Percentiles rank a stretch among this genome's conserved stretches.
These are phyloP conservation scores for Diacarnus erythraeanus DNA, from an alignment of 37 sponge, comb jelly and placozoan species.

Conservation along the genomic window DNA sequence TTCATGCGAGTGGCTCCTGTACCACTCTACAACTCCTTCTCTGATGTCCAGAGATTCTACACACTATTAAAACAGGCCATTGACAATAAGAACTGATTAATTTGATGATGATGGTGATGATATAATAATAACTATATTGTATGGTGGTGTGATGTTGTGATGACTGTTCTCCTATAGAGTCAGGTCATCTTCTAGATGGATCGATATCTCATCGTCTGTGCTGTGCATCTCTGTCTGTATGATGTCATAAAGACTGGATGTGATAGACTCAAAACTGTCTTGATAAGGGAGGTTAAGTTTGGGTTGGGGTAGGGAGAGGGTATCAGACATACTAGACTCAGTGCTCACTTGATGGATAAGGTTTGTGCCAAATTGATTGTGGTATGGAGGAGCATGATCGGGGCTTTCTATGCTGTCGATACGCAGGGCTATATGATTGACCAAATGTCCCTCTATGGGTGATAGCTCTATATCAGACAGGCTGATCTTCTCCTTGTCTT, in stretches of 20 bases:
- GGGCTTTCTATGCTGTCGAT: background rate
- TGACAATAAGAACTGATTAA: background rate
- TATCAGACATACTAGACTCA: too few relatives aligned
- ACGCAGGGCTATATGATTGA: background rate
- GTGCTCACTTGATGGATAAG: too few relatives aligned
- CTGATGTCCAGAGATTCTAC: slow-evolving; percentile 70
- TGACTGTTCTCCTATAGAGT: too few relatives aligned
- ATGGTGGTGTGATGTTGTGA: too few relatives aligned
- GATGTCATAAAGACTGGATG: background rate
- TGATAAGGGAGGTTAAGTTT: background rate
- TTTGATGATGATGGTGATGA: too few relatives aligned
- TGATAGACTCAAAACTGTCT: background rate
- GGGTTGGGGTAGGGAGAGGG: too few relatives aligned
- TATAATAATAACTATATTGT: background rate
- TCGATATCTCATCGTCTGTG: background rate
- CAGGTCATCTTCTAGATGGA: background rate
- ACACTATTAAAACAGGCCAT: slow-evolving; percentile 6
- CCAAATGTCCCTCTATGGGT: background rate
- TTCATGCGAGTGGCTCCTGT: slow-evolving; percentile 79
- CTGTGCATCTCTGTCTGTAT: background rate
- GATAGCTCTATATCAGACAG: too few relatives aligned
- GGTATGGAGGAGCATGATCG: too few relatives aligned
- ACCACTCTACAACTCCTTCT: slow-evolving; percentile 90
- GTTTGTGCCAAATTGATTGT: background rate
- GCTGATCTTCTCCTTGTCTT: too few relatives aligned